These are phyloP conservation scores for Glossosoma conforme DNA, from an alignment of 1,140 invertebrate species.

Conservation along the genomic window DNA sequence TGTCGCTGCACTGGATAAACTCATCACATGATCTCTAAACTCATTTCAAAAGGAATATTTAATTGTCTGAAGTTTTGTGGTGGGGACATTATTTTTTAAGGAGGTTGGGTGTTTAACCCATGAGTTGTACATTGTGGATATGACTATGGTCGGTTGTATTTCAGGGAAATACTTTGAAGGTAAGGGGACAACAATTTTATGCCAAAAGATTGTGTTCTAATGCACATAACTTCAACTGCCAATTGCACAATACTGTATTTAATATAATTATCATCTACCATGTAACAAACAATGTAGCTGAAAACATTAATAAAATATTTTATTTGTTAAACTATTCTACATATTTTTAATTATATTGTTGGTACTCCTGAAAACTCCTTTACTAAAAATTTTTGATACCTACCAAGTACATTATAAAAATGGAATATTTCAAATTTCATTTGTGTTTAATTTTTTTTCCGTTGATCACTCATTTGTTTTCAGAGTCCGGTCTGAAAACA, in stretches of 20 bases:
- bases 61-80: too few relatives aligned
- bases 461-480: too few relatives aligned
- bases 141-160: background rate
- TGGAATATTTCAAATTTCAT: too few relatives aligned
- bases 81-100: too few relatives aligned
- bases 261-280: constrained; percentile 28
- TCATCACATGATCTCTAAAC: too few relatives aligned
- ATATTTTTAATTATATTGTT: too few relatives aligned
- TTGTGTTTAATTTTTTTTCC: too few relatives aligned
- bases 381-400: background rate
- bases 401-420: too few relatives aligned
- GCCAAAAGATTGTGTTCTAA: constrained; percentile 31
- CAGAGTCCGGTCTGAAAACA: too few relatives aligned
- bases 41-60: too few relatives aligned
- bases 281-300: constrained; percentile 27
- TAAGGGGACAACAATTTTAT: constrained; percentile 14
- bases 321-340: constrained; percentile 28
- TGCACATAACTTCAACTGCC: constrained; percentile 30
- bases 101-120: background rate
- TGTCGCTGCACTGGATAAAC: too few relatives aligned
- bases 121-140: background rate
- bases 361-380: background rate
- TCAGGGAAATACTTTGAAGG: background rate
- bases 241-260: constrained; percentile 31
- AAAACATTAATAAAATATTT: constrained; percentile 30